phyloP scores from a whole-genome alignment of 1,140 invertebrate species.

The Marisa cornuarietis region DNA sequence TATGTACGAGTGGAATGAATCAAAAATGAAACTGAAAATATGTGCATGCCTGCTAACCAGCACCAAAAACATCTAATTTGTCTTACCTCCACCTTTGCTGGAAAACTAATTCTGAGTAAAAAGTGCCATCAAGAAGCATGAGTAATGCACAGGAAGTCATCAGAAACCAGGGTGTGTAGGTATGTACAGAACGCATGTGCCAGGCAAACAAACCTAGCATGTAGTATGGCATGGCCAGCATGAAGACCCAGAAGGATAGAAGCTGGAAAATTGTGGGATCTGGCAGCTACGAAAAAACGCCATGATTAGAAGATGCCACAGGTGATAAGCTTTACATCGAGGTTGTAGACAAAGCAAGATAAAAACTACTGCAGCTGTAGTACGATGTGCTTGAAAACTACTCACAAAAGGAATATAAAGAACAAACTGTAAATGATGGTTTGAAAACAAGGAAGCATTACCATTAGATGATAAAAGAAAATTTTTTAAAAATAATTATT shows the following conservation, averaged over 20 bases:
- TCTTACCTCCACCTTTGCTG: not conserved
- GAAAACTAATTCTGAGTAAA: not conserved
- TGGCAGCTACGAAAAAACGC: not conserved
- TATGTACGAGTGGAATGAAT: too few species aligned
- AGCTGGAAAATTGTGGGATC: not conserved
- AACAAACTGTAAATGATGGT: not conserved
- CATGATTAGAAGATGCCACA: not conserved
- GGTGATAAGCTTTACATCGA: not conserved
- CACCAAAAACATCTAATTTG: too few species aligned
- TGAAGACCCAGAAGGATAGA: not conserved
- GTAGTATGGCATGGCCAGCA: constrained; percentile 16
- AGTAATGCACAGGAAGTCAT: not conserved
- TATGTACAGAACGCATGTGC: constrained; percentile 10
- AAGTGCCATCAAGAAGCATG: constrained; percentile 1
- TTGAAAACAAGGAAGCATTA: too few species aligned
- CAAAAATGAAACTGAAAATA: too few species aligned
- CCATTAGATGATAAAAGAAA: too few species aligned
- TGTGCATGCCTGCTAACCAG: too few species aligned
- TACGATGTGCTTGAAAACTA: too few species aligned
- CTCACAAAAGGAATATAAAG: too few species aligned
- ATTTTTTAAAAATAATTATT: too few species aligned
- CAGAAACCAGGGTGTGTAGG: not conserved
- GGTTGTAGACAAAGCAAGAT: not conserved
- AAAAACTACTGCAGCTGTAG: not conserved
- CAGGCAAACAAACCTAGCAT: constrained; percentile 13